Evolutionary conservation across 2,888 invertebrate genomes (phyloP), one percentile per base, ranked within the genome.

Genomic region (Hyalella azteca): DNA sequence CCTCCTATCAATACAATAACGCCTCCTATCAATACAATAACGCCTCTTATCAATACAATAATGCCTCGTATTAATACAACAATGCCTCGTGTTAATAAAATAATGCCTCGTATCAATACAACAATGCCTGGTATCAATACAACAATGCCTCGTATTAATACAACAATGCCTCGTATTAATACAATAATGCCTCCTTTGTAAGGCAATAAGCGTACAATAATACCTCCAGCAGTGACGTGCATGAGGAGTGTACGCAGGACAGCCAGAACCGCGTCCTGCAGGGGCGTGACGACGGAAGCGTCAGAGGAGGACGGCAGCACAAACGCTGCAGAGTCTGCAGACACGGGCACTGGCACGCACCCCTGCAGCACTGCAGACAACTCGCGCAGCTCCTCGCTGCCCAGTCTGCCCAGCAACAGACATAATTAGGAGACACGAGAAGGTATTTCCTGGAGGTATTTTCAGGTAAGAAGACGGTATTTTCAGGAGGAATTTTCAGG

Each of bases 251-350:
- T 75, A 26, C 45, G 41, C 22, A 75, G 75, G 11, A 75, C 75
- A 2, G 45, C 26, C 3, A 75, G 45, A n/a, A 75, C 45, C 3
- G 75, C 93, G 86, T 95, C 95, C 87, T 96, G 95, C 81, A 95
- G 89, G 11, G 94, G 93, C 0, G 94, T 94, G 81, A 95, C 89
- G 86, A 94, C 91, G 50, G 94, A 92, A 45, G 36, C 9, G 87
- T 97, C 96, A 76, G 93, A 91, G 77, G 93, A 91, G 0, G 93
- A 91, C 85, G 95, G 90, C 88, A 96, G 90, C 87, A 96, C 92
- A 86, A 94, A 94, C 11, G 94, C 93, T 36, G 93, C 91, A 77
- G 93, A 93, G 88, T 94, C 95, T 7, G 92, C 92, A 86, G 93
- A 93, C 40, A 95, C 92, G 11, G 95, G 95, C 85, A 95, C 93